Base-by-base conservation (phyloP, 2,797 vertebrate species). In the Sylvilagus floridanus region DNA sequence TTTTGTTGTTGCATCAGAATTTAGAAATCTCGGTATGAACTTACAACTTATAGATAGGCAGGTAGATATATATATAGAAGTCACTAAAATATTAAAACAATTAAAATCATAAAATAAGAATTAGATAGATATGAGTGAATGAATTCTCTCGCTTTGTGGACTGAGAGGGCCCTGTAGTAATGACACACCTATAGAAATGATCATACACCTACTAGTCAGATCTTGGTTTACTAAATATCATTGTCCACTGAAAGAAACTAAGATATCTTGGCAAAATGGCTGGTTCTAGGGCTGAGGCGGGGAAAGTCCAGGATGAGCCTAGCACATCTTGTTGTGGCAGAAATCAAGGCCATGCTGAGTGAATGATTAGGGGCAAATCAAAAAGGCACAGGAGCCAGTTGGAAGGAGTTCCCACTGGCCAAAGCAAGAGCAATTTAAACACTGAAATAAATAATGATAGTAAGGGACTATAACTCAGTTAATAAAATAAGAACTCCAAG, bases 291-390 rank as follows among this genome's bases (percentile, higher is more conserved):
- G 52, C 17, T 6, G 7, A 60, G 71, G 24, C 35, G 83, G 13
- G 47, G 69, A 88, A 85, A 35, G 7, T 16, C 73, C 8, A 71
- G 35, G 63, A 32, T 84, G 30, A 84, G 68, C 47, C 52, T 62
- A 30, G 52, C 83, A 26, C 28, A 91, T 60, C 37, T 69, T 87
- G 32, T 66, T 90, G 37, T 66, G 42, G 69, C 69, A 78, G 42
- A 92, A 85, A 86, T 63, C 62, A 91, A 96, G 68, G 73, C 71
- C 75, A 30, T 32, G 30, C 14, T 97, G 32, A 77, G 30, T 78
- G 57, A 90, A 88, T 22, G 50, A 84, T 81, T 81, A 93, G 12
- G 63, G 54, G 68, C n/a, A 32, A 65, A 69, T 76, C 37, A 75
- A 78, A 92, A 85, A 75, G 63, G 82, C 32, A 16, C 28, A 37